A percentile compares a stretch with the other conserved stretches of the same genome.
These are phyloP conservation scores for Enteromius radiatus DNA, from an alignment of 2,797 vertebrate genomes.

Conservation along the genomic window DNA sequence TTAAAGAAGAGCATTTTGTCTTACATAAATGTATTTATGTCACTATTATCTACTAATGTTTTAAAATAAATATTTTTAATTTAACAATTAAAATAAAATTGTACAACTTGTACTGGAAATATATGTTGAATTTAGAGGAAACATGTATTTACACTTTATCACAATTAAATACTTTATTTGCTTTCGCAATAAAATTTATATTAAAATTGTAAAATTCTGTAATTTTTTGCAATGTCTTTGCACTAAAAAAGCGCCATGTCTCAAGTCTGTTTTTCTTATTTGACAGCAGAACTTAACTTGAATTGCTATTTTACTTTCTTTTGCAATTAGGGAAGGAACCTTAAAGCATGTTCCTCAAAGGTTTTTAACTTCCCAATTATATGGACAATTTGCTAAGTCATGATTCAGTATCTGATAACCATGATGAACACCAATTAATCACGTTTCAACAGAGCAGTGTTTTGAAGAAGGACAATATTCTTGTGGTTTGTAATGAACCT, in stretches of 20 bases:
- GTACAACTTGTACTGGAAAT: background rate
- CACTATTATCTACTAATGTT: background rate
- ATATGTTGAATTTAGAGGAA: background rate
- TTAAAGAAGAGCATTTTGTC: background rate
- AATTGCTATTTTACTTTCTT: background rate
- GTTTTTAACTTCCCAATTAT: slow-evolving; percentile 17
- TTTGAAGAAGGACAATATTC: background rate
- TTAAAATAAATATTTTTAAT: background rate
- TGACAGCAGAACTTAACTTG: background rate
- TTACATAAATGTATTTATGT: background rate
- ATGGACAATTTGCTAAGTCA: background rate
- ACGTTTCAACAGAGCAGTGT: background rate
- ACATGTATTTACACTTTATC: background rate
- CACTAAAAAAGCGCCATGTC: background rate
- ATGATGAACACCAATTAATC: background rate
- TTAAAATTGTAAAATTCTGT: background rate
- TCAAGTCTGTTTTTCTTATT: background rate
- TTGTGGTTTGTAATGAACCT: background rate
- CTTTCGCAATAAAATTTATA: background rate
- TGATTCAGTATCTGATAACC: background rate
- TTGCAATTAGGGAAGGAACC: background rate
- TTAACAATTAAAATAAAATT: background rate
- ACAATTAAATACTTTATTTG: background rate
- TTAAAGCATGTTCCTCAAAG: background rate
- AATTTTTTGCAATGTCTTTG: background rate